Evolutionary conservation across 2,113 vertebrate genomes (phyloP).

Genomic region (Halichoerus grypus): DNA sequence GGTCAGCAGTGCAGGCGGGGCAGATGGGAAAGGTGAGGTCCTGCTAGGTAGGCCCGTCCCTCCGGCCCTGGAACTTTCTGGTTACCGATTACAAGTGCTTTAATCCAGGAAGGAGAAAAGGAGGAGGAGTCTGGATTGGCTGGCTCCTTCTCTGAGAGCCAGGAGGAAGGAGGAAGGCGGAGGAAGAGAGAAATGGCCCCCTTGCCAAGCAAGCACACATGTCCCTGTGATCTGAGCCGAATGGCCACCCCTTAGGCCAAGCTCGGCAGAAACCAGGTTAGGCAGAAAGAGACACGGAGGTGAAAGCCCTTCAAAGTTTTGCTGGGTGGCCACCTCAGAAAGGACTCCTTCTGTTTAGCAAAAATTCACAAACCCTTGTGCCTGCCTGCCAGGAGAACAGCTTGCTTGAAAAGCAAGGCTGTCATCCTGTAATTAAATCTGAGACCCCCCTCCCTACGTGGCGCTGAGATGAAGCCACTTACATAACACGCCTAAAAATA

Average conservation of each 20-base stretch:
- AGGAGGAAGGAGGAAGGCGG: not conserved
- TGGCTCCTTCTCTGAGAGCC: not conserved
- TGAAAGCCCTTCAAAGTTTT: not conserved
- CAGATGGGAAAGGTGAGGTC: too few relatives aligned
- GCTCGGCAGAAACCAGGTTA: not conserved
- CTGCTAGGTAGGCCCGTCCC: not conserved
- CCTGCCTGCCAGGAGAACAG: slow-evolving; percentile 86
- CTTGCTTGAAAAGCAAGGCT: slow-evolving; percentile 87
- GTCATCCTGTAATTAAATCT: slow-evolving; percentile 88
- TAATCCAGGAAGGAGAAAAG: not conserved
- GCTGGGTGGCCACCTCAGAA: slow-evolving; percentile 53
- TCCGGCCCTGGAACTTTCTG: slow-evolving; percentile 51
- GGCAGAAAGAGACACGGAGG: not conserved
- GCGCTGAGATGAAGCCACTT: slow-evolving; percentile 85
- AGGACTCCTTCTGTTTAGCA: slow-evolving; percentile 75
- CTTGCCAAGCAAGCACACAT: not conserved
- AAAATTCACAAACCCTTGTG: slow-evolving; percentile 81
- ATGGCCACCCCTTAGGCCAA: not conserved
- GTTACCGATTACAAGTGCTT: not conserved
- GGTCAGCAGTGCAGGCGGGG: not conserved
- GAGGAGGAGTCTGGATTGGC: not conserved
- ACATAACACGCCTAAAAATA: slow-evolving; percentile 90
- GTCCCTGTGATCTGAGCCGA: not conserved
- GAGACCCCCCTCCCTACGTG: slow-evolving; percentile 86
- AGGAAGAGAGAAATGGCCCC: not conserved